Evolutionary conservation across 2,113 vertebrate species (phyloP).

Genomic region (Melanocharis versteri): DNA sequence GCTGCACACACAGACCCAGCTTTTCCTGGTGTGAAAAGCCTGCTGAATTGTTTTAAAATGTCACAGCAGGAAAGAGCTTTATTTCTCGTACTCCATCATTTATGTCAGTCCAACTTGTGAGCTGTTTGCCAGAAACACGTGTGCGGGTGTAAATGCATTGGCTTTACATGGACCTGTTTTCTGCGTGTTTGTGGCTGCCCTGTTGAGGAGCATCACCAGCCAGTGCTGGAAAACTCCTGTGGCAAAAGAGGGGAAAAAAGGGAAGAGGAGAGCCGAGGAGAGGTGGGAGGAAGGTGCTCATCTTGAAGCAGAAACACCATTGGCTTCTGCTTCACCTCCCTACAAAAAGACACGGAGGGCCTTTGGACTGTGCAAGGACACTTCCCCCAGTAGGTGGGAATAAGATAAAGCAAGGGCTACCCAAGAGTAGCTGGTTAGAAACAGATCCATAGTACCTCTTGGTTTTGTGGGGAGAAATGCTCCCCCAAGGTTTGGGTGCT

Average conservation of each 20-base stretch:
- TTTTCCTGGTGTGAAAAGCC: not conserved
- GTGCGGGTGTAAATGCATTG: fast-evolving
- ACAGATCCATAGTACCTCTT: not conserved
- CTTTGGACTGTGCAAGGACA: not conserved
- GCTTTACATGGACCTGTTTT: not conserved
- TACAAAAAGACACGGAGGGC: not conserved
- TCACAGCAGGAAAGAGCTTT: not conserved
- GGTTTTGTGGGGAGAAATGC: not conserved
- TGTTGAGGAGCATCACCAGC: not conserved
- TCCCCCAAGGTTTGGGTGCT: not conserved
- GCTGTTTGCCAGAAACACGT: not conserved
- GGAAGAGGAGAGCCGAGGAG: not conserved
- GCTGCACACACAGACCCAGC: fast-evolving
- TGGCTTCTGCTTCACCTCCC: not conserved
- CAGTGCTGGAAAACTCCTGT: not conserved
- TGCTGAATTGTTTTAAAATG: not conserved
- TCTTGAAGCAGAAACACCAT: not conserved
- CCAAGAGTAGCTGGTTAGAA: not conserved
- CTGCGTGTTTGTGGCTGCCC: fast-evolving
- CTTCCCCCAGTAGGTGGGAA: not conserved
- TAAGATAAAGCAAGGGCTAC: not conserved
- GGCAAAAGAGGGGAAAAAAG: not conserved
- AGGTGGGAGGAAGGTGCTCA: not conserved
- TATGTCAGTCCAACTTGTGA: not conserved
- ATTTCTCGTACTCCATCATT: not conserved